Base-by-base conservation (phyloP, 2,888 invertebrate genomes). In the Agriopis leucophaearia region DNA sequence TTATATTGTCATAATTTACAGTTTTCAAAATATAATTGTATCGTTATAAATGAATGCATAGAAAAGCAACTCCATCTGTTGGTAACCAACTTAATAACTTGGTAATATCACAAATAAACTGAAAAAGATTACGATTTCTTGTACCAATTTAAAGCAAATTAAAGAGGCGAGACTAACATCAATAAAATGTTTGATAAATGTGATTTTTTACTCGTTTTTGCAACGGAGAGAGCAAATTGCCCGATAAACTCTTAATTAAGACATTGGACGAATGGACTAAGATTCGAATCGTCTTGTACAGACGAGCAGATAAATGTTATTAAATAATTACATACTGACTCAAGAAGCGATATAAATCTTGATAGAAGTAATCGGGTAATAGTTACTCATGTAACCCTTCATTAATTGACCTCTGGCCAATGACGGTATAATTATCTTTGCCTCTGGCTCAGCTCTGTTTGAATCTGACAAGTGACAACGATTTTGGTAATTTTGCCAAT, bases 201-300 rank as follows among this genome's bases (percentile, higher is more conserved):
- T 64, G 55, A 55, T 69, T 69, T 60, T 56, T 68, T 54, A n/a
- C 42, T 48, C 54, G 48, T 36, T 64, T 55, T 54, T 62, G 54
- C 59, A 44, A 35, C n/a, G 35, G 44, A 58, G 64, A 61, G 68
- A 65, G 59, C 83, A 82, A 89, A 89, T 88, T 89, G 87, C 80
- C 80, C 88, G 85, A 85, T 88, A 86, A 88, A 84, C 74, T 61
- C 80, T 85, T 90, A 91, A 91, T 91, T 90, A 89, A 91, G 91
- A 89, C 87, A 88, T 88, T 78, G 76, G 78, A 72, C 79, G 58
- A 63, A 67, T 63, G 57, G 8, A 48, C 54, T 67, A 73, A 82
- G 85, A 88, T 88, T 79, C 78, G 76, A 81, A 88, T 88, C 88
- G 79, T 67, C 61, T 44, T 57, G 83, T 87, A 87, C 77, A 76